phyloP scores from a whole-genome alignment of 2,888 invertebrate genomes.

The Adelognathus sp. region DNA sequence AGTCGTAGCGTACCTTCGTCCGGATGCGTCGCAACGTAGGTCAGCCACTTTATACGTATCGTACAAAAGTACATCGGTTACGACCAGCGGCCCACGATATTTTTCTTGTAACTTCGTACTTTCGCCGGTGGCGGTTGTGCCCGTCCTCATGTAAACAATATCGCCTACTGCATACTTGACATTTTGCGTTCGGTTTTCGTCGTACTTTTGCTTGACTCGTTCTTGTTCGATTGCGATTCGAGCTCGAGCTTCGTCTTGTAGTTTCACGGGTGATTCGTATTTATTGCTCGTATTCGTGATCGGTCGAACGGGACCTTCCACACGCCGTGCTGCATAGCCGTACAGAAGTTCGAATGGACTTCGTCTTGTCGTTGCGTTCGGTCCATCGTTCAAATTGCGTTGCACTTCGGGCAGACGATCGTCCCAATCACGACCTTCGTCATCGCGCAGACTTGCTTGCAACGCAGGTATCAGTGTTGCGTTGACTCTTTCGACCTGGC shows the following conservation, averaged over 20 bases:
- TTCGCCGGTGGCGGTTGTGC: not conserved
- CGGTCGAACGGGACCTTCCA: not conserved
- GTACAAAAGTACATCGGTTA: too few relatives aligned
- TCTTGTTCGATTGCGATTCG: not conserved
- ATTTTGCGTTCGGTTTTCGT: not conserved
- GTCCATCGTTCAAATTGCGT: slow-evolving; percentile 43
- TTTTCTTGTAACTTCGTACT: slow-evolving; percentile 23
- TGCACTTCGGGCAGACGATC: slow-evolving; percentile 23
- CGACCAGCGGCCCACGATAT: not conserved
- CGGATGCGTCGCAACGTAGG: too few relatives aligned
- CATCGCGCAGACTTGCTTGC: not conserved
- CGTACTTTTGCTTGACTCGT: not conserved
- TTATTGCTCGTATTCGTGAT: not conserved
- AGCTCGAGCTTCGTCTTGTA: slow-evolving; percentile 22
- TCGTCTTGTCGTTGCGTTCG: slow-evolving; percentile 53
- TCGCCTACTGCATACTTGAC: slow-evolving; percentile 16
- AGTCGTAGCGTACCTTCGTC: too few relatives aligned
- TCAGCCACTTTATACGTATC: too few relatives aligned
- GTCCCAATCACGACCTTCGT: slow-evolving; percentile 12
- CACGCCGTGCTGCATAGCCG: slow-evolving; percentile 27
- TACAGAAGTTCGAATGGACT: slow-evolving; percentile 53
- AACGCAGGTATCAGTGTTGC: slow-evolving; percentile 40
- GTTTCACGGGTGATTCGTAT: not conserved
- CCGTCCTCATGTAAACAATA: slow-evolving; percentile 19
- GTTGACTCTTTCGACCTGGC: slow-evolving; percentile 48